Base-by-base conservation (phyloP, 2,888 invertebrate species). In the Tricholauxania praeusta region DNA sequence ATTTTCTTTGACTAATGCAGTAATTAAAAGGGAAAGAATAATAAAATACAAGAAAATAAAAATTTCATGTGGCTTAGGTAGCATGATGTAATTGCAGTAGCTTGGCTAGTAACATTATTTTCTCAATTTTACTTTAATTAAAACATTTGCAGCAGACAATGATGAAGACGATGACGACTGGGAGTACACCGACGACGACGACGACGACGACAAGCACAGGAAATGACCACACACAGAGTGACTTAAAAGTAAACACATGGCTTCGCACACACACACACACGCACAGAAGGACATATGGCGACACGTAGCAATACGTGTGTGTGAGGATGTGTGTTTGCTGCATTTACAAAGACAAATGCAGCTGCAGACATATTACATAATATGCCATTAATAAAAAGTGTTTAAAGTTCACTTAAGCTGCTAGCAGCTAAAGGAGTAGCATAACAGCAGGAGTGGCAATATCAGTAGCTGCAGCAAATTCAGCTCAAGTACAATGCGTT, bases 381-480 rank as follows among this genome's bases (percentile, higher is more conserved):
- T 76, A 64, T 72, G 73, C 73, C 74, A 78, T 76, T 77, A 77
- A 77, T 75, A 77, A 77, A 69, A 78, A 75, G 72, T 76, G 76
- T 75, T 77, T 76, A 76, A 78, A 76, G 75, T 77, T 77, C 78
- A 78, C 77, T 78, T 77, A 74, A 74, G 75, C 72, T 17, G 17
- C 17, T 17, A 17, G 51, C 59, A 63, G 32, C 72, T 55, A 62
- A 62, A 66, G 52, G 57, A 39, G 39, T 28, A 49, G 15, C 22
- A n/a, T 17, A 49, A 59, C 22, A 60, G 15, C 49, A 59, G 32
- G n/a, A 22, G 51, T 48, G 51, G 49, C n/a, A n/a, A 51, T 12
- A 55, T 10, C 19, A 55, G 47, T 32, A 14, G 32, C 66, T 39
- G 55, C 53, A n/a, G 22, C 53, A 66, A 32, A 15, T 12, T 12